These are phyloP conservation scores for Leptinotarsa lineolata DNA, from an alignment of 1,140 invertebrate genomes.

Conservation along the genomic window DNA sequence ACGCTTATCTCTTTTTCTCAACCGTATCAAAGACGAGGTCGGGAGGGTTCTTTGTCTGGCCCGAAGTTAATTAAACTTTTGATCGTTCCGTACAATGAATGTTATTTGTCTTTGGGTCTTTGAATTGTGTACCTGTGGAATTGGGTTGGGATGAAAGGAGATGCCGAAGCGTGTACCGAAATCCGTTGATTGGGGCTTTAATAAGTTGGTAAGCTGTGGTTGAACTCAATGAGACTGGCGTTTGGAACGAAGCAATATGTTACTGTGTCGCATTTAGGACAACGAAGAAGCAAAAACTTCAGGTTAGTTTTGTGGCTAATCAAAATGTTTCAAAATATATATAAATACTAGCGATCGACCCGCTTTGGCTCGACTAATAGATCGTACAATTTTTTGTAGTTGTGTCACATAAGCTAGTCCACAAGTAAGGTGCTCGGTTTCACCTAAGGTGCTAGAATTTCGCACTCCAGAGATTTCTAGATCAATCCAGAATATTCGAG, in stretches of 20 bases:
- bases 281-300: too few relatives aligned
- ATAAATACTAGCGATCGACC: too few relatives aligned
- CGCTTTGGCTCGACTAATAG: too few relatives aligned
- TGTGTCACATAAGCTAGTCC: too few relatives aligned
- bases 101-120: conserved; percentile 38
- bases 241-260: not conserved
- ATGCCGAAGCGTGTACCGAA: not conserved
- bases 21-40: conserved; percentile 1
- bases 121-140: conserved; percentile 31
- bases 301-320: too few relatives aligned
- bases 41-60: conserved; percentile 37
- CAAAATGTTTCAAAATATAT: too few relatives aligned
- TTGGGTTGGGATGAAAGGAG: conserved; percentile 1
- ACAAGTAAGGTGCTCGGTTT: too few relatives aligned
- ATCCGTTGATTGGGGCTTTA: not conserved
- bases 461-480: too few relatives aligned
- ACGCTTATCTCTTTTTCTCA: conserved; percentile 36
- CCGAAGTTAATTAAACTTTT: conserved; percentile 49
- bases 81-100: conserved; percentile 45
- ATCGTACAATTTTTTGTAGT: too few relatives aligned
- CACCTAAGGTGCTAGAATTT: too few relatives aligned
- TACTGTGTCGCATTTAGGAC: too few relatives aligned
- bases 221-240: not conserved
- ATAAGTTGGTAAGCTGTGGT: not conserved
- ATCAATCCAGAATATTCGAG: too few relatives aligned